Evolutionary conservation across 2,888 invertebrate genomes (phyloP).

Genomic region (Drepanosiphum platanoidis): DNA sequence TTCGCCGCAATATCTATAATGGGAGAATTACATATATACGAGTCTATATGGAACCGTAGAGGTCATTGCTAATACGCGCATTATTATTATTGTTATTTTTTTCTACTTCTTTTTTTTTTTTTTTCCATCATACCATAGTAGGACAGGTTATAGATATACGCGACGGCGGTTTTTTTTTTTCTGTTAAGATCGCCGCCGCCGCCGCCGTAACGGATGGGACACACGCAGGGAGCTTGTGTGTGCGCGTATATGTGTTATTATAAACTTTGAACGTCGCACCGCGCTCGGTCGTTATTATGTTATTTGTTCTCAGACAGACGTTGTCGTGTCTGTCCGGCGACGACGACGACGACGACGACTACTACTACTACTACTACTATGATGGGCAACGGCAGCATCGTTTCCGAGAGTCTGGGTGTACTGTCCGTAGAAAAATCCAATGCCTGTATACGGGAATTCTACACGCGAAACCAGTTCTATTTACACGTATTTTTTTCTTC

Average conservation of each 20-base stretch:
- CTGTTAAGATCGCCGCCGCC: conserved; percentile 18
- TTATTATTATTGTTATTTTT: neutral
- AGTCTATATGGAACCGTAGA: neutral
- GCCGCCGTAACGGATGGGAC: conserved; percentile 25
- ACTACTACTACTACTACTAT: neutral
- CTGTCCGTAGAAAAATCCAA: conserved; percentile 60
- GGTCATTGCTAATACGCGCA: conserved; percentile 52
- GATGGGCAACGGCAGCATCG: conserved; percentile 11
- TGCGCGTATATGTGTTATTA: neutral
- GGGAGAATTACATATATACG: neutral
- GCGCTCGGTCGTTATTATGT: conserved; percentile 57
- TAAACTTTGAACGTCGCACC: conserved; percentile 53
- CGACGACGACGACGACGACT: conserved; percentile 1
- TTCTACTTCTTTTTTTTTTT: conserved; percentile 2
- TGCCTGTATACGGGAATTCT: conserved; percentile 52
- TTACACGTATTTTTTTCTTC: conserved; percentile 39
- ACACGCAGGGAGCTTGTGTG: conserved; percentile 41
- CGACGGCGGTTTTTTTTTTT: neutral
- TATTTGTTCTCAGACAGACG: conserved; percentile 60
- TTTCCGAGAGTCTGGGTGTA: conserved; percentile 62
- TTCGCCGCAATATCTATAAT: neutral
- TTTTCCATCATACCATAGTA: conserved; percentile 42
- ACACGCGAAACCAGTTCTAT: conserved; percentile 55
- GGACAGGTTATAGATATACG: conserved; percentile 33
- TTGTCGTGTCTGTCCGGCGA: conserved; percentile 22